phyloP scores from a whole-genome alignment of 2,797 vertebrate genomes.

The Petrocephalus schoutedeni region DNA sequence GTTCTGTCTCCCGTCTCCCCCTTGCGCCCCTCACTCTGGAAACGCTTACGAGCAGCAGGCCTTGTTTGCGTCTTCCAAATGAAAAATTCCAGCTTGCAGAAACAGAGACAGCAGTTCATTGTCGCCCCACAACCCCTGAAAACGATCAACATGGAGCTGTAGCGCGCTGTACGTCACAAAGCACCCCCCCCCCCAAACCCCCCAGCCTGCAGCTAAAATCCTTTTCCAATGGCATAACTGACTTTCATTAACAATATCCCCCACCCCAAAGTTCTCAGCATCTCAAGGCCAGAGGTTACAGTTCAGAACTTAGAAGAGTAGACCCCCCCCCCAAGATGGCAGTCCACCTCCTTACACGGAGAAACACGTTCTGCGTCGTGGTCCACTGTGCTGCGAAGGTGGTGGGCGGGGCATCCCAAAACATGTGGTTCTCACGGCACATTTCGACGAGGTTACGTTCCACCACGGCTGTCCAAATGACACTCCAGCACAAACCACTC shows the following conservation, averaged over 20 bases:
- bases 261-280: slow-evolving; percentile 37
- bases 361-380: neutral
- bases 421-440: neutral
- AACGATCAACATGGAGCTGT: neutral
- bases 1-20: slow-evolving; percentile 9
- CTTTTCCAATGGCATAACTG: neutral
- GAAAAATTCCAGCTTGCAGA: slow-evolving; percentile 23
- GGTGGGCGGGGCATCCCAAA: neutral
- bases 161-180: neutral
- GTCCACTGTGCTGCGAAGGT: neutral
- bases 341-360: neutral
- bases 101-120: slow-evolving; percentile 26
- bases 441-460: neutral
- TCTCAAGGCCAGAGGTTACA: slow-evolving; percentile 59
- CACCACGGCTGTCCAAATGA: neutral
- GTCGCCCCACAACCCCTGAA: slow-evolving; percentile 19
- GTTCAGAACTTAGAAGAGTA: slow-evolving; percentile 63
- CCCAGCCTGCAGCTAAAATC: slow-evolving; percentile 3
- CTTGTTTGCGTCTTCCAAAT: slow-evolving; percentile 37
- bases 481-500: neutral
- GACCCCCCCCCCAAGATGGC: slow-evolving; percentile 39
- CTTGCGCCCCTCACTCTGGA: slow-evolving; percentile 24
- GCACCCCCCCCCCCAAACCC: slow-evolving; percentile 2
- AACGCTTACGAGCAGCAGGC: slow-evolving; percentile 30
- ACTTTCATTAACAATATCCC: neutral